These are phyloP conservation scores for Trichechus manatus DNA, from an alignment of 2,113 vertebrate genomes.

Conservation along the genomic window DNA sequence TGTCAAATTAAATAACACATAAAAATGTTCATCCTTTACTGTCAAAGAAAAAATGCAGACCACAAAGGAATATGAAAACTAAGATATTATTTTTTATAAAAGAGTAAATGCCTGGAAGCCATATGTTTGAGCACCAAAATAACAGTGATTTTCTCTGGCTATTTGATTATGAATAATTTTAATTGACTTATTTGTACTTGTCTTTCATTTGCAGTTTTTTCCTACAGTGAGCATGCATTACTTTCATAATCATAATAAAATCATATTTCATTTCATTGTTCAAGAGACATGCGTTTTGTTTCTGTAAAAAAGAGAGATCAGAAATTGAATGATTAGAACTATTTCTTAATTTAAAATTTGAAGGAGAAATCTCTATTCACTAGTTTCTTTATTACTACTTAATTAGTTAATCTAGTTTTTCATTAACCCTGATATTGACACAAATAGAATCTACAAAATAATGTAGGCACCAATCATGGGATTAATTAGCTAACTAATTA, in stretches of 20 bases:
- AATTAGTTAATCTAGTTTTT: constrained; percentile 68
- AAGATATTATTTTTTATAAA: not conserved
- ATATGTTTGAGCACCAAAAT: constrained; percentile 9
- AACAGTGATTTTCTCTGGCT: constrained; percentile 28
- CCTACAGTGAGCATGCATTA: not conserved
- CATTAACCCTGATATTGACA: constrained; percentile 52
- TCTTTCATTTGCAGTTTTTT: constrained; percentile 20
- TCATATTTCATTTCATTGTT: not conserved
- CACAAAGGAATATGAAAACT: constrained; percentile 28
- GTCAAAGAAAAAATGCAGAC: not conserved
- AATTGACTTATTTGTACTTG: constrained; percentile 56
- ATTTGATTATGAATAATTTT: constrained; percentile 42
- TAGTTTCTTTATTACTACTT: constrained; percentile 56
- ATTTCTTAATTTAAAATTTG: constrained; percentile 45
- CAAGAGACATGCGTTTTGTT: not conserved
- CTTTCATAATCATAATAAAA: not conserved
- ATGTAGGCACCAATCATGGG: constrained; percentile 27
- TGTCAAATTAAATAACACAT: constrained; percentile 51
- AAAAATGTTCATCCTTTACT: not conserved
- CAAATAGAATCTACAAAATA: constrained; percentile 52
- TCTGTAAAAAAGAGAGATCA: constrained; percentile 37
- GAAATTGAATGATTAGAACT: constrained; percentile 42
- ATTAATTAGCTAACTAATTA: constrained; percentile 71
- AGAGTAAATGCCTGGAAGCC: not conserved
- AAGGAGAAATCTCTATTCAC: constrained; percentile 22